Evolutionary conservation across 2,888 invertebrate genomes (phyloP).

Genomic region (Torymus tubicola): DNA sequence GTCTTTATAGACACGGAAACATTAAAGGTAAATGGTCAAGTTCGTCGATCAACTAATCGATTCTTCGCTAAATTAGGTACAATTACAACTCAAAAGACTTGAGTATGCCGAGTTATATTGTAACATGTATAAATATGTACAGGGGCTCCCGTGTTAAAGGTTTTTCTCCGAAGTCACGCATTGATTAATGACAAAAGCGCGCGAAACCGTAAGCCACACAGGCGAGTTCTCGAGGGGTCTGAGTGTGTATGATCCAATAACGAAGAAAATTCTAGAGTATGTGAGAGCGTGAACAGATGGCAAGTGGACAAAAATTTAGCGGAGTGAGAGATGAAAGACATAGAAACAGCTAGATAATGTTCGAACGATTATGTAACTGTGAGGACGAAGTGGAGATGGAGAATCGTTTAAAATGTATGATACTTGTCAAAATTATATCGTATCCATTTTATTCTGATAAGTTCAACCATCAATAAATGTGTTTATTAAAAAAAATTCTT

Average conservation of each 20-base stretch:
- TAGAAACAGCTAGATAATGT: conserved; percentile 42
- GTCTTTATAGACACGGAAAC: background rate
- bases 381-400: background rate
- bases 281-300: conserved; percentile 8
- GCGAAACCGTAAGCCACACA: conserved; percentile 45
- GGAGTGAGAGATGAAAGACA: conserved; percentile 9
- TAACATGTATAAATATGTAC: conserved; percentile 61
- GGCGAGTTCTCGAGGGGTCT: conserved; percentile 53
- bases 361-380: conserved; percentile 12
- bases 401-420: background rate
- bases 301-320: conserved; percentile 2
- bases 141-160: conserved; percentile 56
- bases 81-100: conserved; percentile 56
- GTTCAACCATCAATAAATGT: no score
- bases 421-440: no score
- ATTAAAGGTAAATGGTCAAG: no score
- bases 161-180: conserved; percentile 51
- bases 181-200: conserved; percentile 43
- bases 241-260: conserved; percentile 30
- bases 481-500: no score
- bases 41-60: background rate
- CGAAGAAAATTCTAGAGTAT: conserved; percentile 27
- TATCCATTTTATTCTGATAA: no score
- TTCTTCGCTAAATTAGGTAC: conserved; percentile 33
- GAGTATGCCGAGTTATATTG: conserved; percentile 53